These are phyloP conservation scores for Tetranychus truncatus DNA, from an alignment of 2,888 invertebrate species.

Conservation along the genomic window DNA sequence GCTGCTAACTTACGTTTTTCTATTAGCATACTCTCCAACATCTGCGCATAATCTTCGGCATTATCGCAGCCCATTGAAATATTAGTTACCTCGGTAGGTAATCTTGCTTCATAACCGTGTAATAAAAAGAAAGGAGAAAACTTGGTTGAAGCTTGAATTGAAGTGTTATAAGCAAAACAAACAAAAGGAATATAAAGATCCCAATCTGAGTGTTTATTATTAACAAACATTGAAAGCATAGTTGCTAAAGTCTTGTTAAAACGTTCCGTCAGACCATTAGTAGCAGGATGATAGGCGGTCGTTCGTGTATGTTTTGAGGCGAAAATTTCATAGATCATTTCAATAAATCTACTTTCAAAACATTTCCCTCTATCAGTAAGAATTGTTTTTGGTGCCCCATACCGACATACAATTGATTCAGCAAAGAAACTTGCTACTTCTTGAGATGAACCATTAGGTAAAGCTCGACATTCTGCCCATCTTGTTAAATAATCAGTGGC, in stretches of 20 bases:
- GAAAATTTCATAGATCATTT: slow-evolving; percentile 4
- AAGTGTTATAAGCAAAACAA: slow-evolving; percentile 16
- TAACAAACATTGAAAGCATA: slow-evolving; percentile 25
- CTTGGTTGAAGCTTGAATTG: background rate
- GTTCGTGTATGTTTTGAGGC: slow-evolving; percentile 21
- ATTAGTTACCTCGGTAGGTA: slow-evolving; percentile 18
- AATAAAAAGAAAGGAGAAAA: slow-evolving; percentile 10
- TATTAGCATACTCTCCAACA: background rate
- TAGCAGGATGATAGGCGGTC: slow-evolving; percentile 23
- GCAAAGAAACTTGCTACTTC: slow-evolving; percentile 22
- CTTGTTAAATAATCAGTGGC: slow-evolving; percentile 23
- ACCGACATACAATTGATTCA: slow-evolving; percentile 23
- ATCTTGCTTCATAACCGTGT: background rate
- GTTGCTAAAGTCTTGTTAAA: slow-evolving; percentile 26
- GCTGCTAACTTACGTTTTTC: background rate
- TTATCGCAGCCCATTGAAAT: background rate
- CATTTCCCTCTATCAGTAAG: background rate
- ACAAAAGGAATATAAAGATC: slow-evolving; percentile 21
- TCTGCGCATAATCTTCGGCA: background rate
- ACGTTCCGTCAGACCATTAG: slow-evolving; percentile 26
- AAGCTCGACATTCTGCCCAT: slow-evolving; percentile 23
- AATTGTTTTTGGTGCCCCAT: slow-evolving; percentile 18
- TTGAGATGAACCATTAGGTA: slow-evolving; percentile 21
- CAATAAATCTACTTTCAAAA: background rate
- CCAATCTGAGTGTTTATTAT: slow-evolving; percentile 24